phyloP scores from a whole-genome alignment of 2,113 vertebrate genomes.

The Toxotes chatareus region DNA sequence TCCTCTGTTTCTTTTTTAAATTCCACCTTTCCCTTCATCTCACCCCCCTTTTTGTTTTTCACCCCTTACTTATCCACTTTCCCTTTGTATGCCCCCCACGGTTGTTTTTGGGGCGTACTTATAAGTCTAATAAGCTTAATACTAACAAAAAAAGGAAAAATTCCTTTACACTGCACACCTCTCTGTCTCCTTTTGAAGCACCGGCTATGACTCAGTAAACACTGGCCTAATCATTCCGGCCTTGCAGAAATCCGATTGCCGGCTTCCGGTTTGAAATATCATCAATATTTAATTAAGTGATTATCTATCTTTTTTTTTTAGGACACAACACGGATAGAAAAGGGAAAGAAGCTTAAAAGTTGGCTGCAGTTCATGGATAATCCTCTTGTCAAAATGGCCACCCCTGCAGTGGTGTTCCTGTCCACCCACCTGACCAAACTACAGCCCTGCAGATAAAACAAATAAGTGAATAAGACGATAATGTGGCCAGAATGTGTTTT shows the following conservation, averaged over 20 bases:
- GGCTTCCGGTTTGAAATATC: conserved; percentile 71
- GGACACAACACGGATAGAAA: conserved; percentile 70
- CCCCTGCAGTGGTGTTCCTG: conserved; percentile 36
- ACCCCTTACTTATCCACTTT: neutral
- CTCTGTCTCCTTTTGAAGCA: conserved; percentile 23
- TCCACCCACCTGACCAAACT: conserved; percentile 62
- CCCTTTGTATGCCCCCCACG: too few species aligned
- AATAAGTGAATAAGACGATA: neutral
- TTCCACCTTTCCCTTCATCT: neutral
- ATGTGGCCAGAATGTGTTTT: neutral
- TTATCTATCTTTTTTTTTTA: conserved; percentile 64
- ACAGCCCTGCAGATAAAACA: conserved; percentile 19
- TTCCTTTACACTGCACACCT: neutral
- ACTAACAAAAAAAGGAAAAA: too few species aligned
- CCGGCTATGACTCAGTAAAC: conserved; percentile 47
- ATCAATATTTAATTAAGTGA: conserved; percentile 81
- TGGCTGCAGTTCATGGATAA: conserved; percentile 67
- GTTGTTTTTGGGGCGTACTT: too few species aligned
- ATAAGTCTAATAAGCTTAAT: too few species aligned
- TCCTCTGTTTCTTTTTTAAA: neutral
- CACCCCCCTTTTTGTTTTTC: neutral
- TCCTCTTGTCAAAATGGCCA: conserved; percentile 69
- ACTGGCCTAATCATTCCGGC: conserved; percentile 45
- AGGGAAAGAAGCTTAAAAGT: conserved; percentile 72
- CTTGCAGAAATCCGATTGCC: conserved; percentile 56